phyloP scores from a whole-genome alignment of 1,140 invertebrate genomes.

The Meloidogyne exigua region DNA sequence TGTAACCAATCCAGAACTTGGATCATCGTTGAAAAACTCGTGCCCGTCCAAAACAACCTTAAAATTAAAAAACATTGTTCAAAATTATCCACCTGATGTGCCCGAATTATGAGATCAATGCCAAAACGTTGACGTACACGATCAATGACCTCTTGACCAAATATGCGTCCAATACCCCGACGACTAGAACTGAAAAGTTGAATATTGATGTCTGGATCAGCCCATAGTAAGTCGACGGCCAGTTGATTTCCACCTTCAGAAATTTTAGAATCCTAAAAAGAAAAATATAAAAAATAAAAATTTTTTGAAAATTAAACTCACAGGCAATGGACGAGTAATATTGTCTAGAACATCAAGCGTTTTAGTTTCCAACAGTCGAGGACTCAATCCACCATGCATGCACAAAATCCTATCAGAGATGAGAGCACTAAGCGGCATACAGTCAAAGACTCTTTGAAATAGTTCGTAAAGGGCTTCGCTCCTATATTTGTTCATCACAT shows the following conservation, averaged over 20 bases:
- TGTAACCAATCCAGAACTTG: background rate
- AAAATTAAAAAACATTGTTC: background rate
- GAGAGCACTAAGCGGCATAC: background rate
- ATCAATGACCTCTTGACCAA: background rate
- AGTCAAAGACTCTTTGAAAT: background rate
- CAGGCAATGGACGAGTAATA: background rate
- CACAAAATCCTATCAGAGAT: background rate
- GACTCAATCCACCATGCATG: background rate
- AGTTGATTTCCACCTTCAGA: background rate
- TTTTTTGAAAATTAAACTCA: background rate
- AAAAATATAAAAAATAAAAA: background rate
- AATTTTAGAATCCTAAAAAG: background rate
- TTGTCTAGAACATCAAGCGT: background rate
- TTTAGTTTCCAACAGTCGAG: background rate
- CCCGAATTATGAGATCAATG: conserved; percentile 1
- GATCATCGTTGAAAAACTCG: background rate
- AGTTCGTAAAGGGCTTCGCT: background rate
- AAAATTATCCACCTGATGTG: background rate
- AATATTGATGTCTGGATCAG: background rate
- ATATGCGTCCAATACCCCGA: background rate
- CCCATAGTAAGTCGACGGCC: background rate
- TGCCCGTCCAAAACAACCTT: background rate
- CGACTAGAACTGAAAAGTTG: background rate
- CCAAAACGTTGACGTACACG: background rate
- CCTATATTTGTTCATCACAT: background rate